A percentile compares a stretch with the other conserved stretches of the same genome.
Evolutionary conservation across 2,888 invertebrate species (phyloP).

Genomic region (Drosophila prolongata): DNA sequence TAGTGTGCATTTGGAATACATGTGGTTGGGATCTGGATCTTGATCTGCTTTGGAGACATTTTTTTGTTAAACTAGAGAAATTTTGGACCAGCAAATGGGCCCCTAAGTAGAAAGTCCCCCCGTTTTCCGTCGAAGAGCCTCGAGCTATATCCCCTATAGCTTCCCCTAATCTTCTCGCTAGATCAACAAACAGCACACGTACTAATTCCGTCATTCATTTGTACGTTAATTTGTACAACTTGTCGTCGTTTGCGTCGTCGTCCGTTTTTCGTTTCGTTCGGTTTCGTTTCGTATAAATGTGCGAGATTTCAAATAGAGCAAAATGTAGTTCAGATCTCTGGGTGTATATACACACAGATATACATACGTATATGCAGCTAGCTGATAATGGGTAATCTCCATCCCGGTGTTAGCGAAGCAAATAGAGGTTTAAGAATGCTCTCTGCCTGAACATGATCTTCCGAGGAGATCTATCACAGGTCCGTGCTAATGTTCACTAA

Average conservation of each 20-base stretch:
- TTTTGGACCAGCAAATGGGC: constrained; percentile 4
- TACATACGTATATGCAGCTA: constrained; percentile 11
- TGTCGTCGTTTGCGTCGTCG: constrained; percentile 46
- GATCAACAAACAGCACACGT: constrained; percentile 47
- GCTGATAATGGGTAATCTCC: constrained; percentile 63
- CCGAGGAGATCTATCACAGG: constrained; percentile 30
- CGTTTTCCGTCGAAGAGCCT: background rate
- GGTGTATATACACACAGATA: constrained; percentile 25
- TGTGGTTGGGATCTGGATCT: constrained; percentile 2
- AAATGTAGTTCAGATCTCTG: constrained; percentile 64
- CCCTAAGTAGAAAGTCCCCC: constrained; percentile 7
- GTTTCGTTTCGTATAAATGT: constrained; percentile 65
- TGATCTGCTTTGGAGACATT: constrained; percentile 15
- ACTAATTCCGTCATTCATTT: constrained; percentile 79
- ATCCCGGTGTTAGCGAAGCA: constrained; percentile 42
- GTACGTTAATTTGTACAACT: constrained; percentile 78
- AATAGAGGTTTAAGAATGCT: constrained; percentile 47
- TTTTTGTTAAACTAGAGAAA: constrained; percentile 13
- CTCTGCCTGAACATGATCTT: constrained; percentile 15
- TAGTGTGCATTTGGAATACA: constrained; percentile 19
- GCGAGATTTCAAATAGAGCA: constrained; percentile 77
- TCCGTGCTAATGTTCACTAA: constrained; percentile 30
- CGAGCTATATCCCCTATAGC: constrained; percentile 17
- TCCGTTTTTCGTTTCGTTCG: constrained; percentile 58
- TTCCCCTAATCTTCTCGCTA: constrained; percentile 31